phyloP scores from a whole-genome alignment of 2,888 invertebrate species.

The Tubulanus polymorphus region DNA sequence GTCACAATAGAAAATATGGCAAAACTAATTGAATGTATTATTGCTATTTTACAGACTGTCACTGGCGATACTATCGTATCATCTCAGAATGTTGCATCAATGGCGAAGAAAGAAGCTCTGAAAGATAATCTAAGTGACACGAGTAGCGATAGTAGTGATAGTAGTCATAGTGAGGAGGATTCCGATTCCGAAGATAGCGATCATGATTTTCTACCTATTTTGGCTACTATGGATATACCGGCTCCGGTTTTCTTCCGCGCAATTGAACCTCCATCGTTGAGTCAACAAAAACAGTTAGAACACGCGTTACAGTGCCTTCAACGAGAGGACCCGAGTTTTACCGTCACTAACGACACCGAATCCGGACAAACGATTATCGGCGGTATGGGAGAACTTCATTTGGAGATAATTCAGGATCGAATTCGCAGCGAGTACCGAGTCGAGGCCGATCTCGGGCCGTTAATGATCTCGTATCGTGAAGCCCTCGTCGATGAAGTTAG shows the following conservation, averaged over 20 bases:
- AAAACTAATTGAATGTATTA: background rate
- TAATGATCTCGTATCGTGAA: conserved; percentile 89
- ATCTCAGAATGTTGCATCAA: conserved; percentile 19
- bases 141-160: no score
- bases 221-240: conserved; percentile 68
- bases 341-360: conserved; percentile 19
- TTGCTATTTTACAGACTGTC: conserved; percentile 54
- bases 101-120: background rate
- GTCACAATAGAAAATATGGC: no score
- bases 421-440: conserved; percentile 84
- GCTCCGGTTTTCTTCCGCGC: conserved; percentile 96
- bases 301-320: conserved; percentile 73
- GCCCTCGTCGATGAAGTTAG: conserved; percentile 55
- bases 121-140: background rate
- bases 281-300: conserved; percentile 73
- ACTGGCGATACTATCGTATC: conserved; percentile 57
- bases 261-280: conserved; percentile 82
- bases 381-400: conserved; percentile 97
- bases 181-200: conserved; percentile 19
- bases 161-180: no score
- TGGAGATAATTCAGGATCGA: conserved; percentile 86
- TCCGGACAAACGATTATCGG: conserved; percentile 65
- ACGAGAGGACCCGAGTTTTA: conserved; percentile 75
- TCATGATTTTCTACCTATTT: conserved; percentile 30
- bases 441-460: conserved; percentile 81